phyloP scores from a whole-genome alignment of 2,113 vertebrate species.

The Eleginops maclovinus region DNA sequence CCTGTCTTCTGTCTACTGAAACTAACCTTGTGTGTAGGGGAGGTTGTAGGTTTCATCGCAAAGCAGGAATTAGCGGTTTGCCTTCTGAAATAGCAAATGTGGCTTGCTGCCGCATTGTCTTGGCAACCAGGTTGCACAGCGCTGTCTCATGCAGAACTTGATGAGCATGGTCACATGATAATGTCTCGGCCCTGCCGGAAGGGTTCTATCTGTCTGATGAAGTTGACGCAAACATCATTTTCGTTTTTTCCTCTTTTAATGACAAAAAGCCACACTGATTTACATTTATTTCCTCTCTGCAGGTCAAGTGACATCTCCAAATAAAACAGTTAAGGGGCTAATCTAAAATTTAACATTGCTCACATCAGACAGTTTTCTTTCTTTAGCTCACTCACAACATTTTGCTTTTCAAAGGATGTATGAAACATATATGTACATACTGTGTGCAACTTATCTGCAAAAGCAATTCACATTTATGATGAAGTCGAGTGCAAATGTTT shows the following conservation, averaged over 20 bases:
- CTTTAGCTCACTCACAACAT: neutral
- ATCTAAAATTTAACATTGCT: too few species aligned
- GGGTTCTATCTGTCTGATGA: neutral
- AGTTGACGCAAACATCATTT: neutral
- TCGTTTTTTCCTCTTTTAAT: neutral
- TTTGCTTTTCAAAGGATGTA: too few species aligned
- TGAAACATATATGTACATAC: too few species aligned
- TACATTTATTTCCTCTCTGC: neutral
- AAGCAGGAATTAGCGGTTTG: constrained; percentile 89
- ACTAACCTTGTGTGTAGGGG: neutral
- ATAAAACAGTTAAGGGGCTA: neutral
- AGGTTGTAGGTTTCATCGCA: constrained; percentile 37
- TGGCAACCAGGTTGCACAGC: constrained; percentile 85
- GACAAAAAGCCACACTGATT: neutral
- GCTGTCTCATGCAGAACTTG: constrained; percentile 55
- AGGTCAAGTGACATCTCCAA: accelerated
- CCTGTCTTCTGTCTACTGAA: constrained; percentile 18
- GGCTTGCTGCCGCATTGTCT: constrained; percentile 76
- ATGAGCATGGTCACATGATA: constrained; percentile 42
- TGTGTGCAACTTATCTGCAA: too few species aligned
- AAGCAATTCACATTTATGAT: too few species aligned
- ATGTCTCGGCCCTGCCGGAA: constrained; percentile 35
- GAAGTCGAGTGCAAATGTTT: too few species aligned
- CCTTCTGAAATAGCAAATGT: constrained; percentile 77
- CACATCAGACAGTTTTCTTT: neutral